A percentile compares a stretch with the other conserved stretches of the same genome.
These are phyloP conservation scores for Panulirus ornatus DNA, from an alignment of 1,140 invertebrate species.

Conservation along the genomic window DNA sequence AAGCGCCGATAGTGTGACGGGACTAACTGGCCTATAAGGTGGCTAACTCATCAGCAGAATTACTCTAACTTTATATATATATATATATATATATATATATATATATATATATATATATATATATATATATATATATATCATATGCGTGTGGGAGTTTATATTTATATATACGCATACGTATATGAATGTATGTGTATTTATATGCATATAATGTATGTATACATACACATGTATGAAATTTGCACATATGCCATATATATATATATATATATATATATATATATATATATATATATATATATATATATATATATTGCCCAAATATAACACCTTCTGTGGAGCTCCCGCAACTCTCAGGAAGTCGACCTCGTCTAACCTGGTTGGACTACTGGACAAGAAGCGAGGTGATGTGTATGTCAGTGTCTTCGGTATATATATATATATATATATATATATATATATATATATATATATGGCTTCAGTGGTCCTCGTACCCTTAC, in stretches of 20 bases:
- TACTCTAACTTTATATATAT: neutral
- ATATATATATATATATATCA: conserved; percentile 5
- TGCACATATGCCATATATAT: too few species aligned
- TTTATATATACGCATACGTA: conserved; percentile 32
- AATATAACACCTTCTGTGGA: too few species aligned
- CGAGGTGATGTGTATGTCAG: too few species aligned
- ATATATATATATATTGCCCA: conserved; percentile 50
- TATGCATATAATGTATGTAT: conserved; percentile 36
- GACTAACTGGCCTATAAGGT: neutral
- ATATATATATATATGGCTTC: too few species aligned
- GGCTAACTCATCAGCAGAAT: neutral
- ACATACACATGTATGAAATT: neutral
- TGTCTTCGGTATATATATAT: too few species aligned
- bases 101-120: neutral
- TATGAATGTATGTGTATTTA: conserved; percentile 33
- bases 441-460: too few species aligned
- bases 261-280: conserved; percentile 49
- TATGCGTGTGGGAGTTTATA: too few species aligned
- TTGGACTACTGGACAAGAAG: too few species aligned
- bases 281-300: conserved; percentile 41
- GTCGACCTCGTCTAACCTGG: too few species aligned
- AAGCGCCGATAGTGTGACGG: neutral
- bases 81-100: neutral
- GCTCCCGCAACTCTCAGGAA: too few species aligned
- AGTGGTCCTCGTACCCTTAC: too few species aligned